Evolutionary conservation across 2,797 vertebrate species (phyloP).

Genomic region (Chrosomus eos): DNA sequence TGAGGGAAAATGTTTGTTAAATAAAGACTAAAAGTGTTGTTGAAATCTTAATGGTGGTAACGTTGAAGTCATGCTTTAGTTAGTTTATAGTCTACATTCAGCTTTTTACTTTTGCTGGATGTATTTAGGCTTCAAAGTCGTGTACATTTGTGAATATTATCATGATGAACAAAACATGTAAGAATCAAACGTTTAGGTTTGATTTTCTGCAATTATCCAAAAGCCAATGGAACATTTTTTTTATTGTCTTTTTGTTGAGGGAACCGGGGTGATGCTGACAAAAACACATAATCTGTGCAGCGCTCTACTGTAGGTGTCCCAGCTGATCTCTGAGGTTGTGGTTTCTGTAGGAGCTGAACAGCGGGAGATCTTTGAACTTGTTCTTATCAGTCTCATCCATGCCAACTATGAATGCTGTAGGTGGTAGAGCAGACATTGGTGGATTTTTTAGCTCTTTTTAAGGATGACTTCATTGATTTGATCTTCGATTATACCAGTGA

Average conservation of each 20-base stretch:
- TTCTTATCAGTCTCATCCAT: background rate
- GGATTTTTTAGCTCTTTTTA: background rate
- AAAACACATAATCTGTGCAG: background rate
- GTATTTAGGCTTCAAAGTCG: background rate
- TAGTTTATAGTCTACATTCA: background rate
- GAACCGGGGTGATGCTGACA: background rate
- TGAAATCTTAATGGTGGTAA: background rate
- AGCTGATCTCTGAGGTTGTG: slow-evolving; percentile 9
- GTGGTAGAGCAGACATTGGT: background rate
- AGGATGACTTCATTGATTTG: background rate
- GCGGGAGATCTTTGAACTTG: slow-evolving; percentile 2
- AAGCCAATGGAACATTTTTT: background rate
- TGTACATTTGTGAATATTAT: background rate
- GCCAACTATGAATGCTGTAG: background rate
- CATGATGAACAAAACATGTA: background rate
- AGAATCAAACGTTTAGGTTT: background rate
- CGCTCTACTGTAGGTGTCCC: background rate
- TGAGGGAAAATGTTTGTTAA: background rate
- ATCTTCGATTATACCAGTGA: background rate
- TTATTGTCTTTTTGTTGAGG: background rate
- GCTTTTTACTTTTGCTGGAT: background rate
- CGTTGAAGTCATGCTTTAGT: background rate
- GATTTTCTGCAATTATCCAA: background rate
- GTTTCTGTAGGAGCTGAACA: background rate
- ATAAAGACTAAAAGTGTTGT: background rate